phyloP scores from a whole-genome alignment of 2,888 invertebrate species.

The Drosophila prostipennis region DNA sequence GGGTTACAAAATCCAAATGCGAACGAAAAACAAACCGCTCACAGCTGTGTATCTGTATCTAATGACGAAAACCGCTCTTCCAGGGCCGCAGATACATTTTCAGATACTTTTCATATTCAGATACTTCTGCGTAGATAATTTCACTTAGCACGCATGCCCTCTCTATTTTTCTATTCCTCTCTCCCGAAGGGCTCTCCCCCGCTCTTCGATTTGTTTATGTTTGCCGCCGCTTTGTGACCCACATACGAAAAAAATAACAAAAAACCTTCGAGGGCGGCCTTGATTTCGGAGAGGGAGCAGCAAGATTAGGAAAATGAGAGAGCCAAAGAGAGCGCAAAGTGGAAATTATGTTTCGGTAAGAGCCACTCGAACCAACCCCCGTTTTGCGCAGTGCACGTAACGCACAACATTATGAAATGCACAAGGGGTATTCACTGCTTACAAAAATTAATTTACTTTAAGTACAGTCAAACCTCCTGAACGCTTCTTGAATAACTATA shows the following conservation, averaged over 20 bases:
- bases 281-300: slow-evolving; percentile 16
- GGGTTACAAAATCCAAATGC: slow-evolving; percentile 47
- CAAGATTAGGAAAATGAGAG: neutral
- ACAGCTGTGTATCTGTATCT: slow-evolving; percentile 72
- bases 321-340: neutral
- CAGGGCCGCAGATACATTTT: slow-evolving; percentile 32
- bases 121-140: slow-evolving; percentile 62
- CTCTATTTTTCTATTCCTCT: neutral
- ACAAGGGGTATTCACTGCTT: slow-evolving; percentile 13
- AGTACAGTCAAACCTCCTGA: neutral
- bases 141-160: slow-evolving; percentile 67
- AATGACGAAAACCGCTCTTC: slow-evolving; percentile 65
- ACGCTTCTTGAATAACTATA: neutral
- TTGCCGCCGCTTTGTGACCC: slow-evolving; percentile 62
- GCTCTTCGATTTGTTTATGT: slow-evolving; percentile 55
- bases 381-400: slow-evolving; percentile 10
- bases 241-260: slow-evolving; percentile 46
- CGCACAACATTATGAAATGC: neutral
- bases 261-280: slow-evolving; percentile 40
- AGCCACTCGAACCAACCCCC: neutral
- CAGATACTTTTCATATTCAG: slow-evolving; percentile 30
- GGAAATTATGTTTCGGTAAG: slow-evolving; percentile 7
- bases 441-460: neutral
- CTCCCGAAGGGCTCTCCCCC: slow-evolving; percentile 5
- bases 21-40: slow-evolving; percentile 45